Base-by-base conservation (phyloP, 1,140 invertebrate genomes). In the Nomia melanderi region DNA sequence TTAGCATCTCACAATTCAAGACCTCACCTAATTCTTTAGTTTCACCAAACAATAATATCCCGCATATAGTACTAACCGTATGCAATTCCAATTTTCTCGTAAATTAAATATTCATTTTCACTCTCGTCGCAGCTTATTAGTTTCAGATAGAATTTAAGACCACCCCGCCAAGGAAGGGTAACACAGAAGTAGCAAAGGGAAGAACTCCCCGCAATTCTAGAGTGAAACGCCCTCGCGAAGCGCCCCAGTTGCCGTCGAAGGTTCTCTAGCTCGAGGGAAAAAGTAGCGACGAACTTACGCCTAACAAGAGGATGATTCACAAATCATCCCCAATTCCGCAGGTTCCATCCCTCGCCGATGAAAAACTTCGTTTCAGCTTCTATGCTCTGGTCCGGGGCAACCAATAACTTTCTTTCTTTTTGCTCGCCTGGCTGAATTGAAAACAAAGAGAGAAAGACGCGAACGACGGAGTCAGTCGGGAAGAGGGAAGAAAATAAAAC, bases 281-380 rank as follows among this genome's bases (percentile, higher is more conserved):
- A 77, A 84, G 83, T 79, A 54, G 69, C 67, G 66, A 75, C 79
- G 36, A 89, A 88, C 85, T 87, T 88, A 85, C 75, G 85, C 80
- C 78, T 89, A 88, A 89, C 88, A 88, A 88, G 86, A 88, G 87
- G 87, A 88, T 89, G 88, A 89, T 88, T 89, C 87, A 88, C 85
- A 86, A 88, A 89, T 88, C 88, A 87, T 88, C 78, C 80, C 87
- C 85, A 83, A 87, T 87, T 88, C 77, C 83, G 59, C 27, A 36
- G 39, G 56, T 53, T 4, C 1, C 25, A 41, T 20, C 53, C 79
- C 50, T 1, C 63, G 0, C 8, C 54, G 33, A 70, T 73, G 64
- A 70, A 78, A 77, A 84, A 84, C 78, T 83, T 84, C 73, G 70
- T 83, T 77, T 44, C 72, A 71, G 67, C 83, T 77, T 77, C 73